phyloP scores from a whole-genome alignment of 2,113 vertebrate genomes.

The Aphelocoma coerulescens region DNA sequence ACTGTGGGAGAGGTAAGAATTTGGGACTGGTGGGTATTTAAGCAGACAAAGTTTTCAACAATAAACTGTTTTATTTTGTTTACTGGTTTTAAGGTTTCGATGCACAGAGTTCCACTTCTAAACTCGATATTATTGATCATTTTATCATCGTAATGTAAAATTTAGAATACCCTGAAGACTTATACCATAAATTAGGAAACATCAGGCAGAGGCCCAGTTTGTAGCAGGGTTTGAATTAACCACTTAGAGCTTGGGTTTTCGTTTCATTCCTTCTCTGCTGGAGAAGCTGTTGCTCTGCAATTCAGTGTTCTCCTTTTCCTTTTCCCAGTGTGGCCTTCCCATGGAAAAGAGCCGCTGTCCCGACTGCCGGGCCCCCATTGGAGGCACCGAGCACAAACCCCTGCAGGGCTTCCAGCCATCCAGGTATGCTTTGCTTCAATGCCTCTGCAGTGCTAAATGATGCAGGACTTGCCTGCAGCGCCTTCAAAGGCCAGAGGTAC shows the following conservation, averaged over 20 bases:
- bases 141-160: not conserved
- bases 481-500: not conserved
- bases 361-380: constrained; percentile 74
- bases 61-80: not conserved
- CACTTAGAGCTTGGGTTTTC: not conserved
- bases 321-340: constrained; percentile 83
- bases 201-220: not conserved
- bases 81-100: not conserved
- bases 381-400: constrained; percentile 62
- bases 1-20: constrained; percentile 87
- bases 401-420: not conserved
- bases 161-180: not conserved
- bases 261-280: not conserved
- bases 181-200: not conserved
- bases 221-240: not conserved
- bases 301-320: not conserved
- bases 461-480: not conserved
- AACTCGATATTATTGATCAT: not conserved
- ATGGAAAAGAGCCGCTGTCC: constrained; percentile 69
- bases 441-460: not conserved
- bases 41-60: not conserved
- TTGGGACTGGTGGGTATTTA: not conserved
- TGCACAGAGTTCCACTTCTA: not conserved
- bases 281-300: not conserved
- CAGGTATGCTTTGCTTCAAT: not conserved